phyloP scores from a whole-genome alignment of 2,797 vertebrate genomes.

The Enteromius paludinosus region DNA sequence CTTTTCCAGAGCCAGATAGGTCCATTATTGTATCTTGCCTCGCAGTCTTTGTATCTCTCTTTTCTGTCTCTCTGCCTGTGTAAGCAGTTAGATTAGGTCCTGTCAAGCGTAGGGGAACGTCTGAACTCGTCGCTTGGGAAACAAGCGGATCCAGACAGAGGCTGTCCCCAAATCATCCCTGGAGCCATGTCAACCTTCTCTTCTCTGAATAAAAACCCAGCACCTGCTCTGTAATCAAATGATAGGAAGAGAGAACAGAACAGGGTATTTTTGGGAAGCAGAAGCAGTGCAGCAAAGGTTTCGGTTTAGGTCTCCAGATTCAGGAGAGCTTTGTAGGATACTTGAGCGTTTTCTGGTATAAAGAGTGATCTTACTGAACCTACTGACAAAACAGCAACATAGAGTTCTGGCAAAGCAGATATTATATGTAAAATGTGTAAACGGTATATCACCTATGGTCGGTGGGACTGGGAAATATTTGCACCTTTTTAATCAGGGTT shows the following conservation, averaged over 20 bases:
- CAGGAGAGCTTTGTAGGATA: not conserved
- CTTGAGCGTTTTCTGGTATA: not conserved
- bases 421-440: not conserved
- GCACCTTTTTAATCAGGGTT: not conserved
- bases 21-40: not conserved
- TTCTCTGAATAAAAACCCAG: not conserved
- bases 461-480: not conserved
- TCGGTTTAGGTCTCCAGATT: conserved; percentile 15
- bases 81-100: conserved; percentile 25
- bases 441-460: not conserved
- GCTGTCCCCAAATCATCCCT: conserved; percentile 16
- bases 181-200: conserved; percentile 3
- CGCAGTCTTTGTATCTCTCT: conserved; percentile 5
- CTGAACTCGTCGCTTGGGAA: not conserved
- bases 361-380: not conserved
- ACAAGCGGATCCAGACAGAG: not conserved
- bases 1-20: not conserved
- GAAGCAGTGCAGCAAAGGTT: not conserved
- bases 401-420: not conserved
- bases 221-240: not conserved
- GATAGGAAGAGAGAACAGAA: not conserved
- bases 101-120: not conserved
- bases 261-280: conserved; percentile 6
- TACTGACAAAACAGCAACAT: not conserved
- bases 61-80: not conserved